Evolutionary conservation across 2,113 vertebrate species (phyloP), one percentile per base, ranked within the genome.

Genomic region (Eptesicus fuscus): DNA sequence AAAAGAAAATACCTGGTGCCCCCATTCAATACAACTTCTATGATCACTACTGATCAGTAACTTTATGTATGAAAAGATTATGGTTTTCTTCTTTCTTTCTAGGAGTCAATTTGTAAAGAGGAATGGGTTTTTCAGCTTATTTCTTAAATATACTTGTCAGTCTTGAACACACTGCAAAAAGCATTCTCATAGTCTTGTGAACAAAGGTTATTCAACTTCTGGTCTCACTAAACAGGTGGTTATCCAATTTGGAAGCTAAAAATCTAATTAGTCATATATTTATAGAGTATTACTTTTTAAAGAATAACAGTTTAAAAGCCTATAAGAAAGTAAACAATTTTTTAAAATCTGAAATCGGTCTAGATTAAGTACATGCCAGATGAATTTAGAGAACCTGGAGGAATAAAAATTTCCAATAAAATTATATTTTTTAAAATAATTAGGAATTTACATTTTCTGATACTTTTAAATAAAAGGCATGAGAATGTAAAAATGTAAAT

Each of bases 121-220:
- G 0, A 90, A 0, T 88, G 37, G 7, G 22, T 79, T 32, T 69
- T 87, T 91, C 56, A 92, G 84, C 65, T 67, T 65, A 86, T 83
- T 94, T n/a, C 51, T 93, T 97, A 70, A 91, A 25, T 18, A 91
- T 96, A 88, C 53, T 97, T 97, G 16, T 42, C 9, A 12, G 5
- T 49, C 12, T 44, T 20, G 32, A 85, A 9, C 40, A 73, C 2
- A 88, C 63, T 42, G 92, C 94, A 97, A 74, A 88, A 97, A 89
- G 70, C 79, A 90, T 90, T 51, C 86, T 95, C 47, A 96, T 49
- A 94, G 28, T 71, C 59, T 59, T 91, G 74, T 84, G 88, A 96
- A 82, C 37, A 95, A 97, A 96, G 73, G 76, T 91, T 71, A 91
- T 83, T 95, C 94, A 95, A 87, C 37, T 61, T 96, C 28, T 87